Conservation (phyloP, 2,113 vertebrate species). For the Nyctereutes procyonoides region DNA sequence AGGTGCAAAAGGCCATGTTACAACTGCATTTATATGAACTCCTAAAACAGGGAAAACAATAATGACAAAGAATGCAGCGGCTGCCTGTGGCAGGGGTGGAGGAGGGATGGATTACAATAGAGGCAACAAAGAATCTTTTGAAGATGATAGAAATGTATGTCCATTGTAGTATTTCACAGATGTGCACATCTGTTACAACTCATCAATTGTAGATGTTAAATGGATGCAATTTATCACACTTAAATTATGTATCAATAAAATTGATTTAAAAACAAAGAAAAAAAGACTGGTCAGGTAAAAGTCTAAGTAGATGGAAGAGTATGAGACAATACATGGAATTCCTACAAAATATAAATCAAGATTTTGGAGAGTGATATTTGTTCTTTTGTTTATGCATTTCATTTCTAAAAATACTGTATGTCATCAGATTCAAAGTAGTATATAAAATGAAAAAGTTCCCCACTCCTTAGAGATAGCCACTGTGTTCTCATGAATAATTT, state of each 20-base stretch:
- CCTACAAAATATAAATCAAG: not conserved
- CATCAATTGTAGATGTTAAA: not conserved
- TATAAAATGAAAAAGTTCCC: not conserved
- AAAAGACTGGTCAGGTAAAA: not conserved
- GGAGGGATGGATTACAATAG: not conserved
- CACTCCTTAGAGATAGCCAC: not conserved
- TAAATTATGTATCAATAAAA: not conserved
- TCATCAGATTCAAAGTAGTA: not conserved
- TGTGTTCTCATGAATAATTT: not conserved
- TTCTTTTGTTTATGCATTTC: not conserved
- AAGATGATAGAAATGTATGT: not conserved
- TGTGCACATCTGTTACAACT: not conserved
- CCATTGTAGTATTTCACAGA: not conserved
- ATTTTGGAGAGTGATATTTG: not conserved
- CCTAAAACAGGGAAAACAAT: not conserved
- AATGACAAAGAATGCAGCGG: not conserved
- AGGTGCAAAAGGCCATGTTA: not conserved
- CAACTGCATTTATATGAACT: not conserved
- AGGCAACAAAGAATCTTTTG: not conserved
- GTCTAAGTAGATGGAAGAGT: not conserved
- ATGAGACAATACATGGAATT: not conserved
- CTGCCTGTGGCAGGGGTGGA: not conserved
- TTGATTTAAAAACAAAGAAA: not conserved
- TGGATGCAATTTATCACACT: not conserved
- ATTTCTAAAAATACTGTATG: not conserved